A percentile compares a stretch with the other conserved stretches of the same genome.
phyloP scores from a whole-genome alignment of 2,113 vertebrate genomes.

The Nanorana parkeri region DNA sequence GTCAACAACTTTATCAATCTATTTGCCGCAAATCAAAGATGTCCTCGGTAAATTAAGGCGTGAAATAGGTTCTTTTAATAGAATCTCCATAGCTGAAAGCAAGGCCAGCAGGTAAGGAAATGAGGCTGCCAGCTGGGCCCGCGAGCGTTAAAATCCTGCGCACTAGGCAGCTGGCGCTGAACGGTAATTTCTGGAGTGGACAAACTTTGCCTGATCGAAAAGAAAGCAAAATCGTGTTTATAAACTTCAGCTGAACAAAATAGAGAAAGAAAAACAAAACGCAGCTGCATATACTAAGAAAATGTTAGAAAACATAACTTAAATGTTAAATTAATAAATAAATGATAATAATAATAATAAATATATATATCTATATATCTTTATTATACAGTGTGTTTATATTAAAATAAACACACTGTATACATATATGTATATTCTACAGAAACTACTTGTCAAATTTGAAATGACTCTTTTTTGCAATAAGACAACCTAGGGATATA shows the following conservation, averaged over 20 bases:
- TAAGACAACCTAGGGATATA: too few species aligned
- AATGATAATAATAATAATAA: too few species aligned
- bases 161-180: constrained; percentile 16
- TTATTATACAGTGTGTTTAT: too few species aligned
- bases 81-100: constrained; percentile 29
- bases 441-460: too few species aligned
- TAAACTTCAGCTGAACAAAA: neutral
- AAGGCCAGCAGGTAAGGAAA: constrained; percentile 44
- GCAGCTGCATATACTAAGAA: neutral
- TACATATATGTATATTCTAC: too few species aligned
- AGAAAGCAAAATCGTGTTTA: neutral
- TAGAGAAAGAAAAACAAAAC: neutral
- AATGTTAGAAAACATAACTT: neutral
- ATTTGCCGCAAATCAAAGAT: constrained; percentile 43
- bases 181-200: constrained; percentile 2
- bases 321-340: too few species aligned
- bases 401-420: too few species aligned
- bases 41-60: constrained; percentile 31
- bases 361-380: too few species aligned
- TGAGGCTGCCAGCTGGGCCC: constrained; percentile 26
- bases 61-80: constrained; percentile 47
- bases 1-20: constrained; percentile 39
- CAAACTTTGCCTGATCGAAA: neutral
- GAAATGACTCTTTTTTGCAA: too few species aligned
- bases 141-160: neutral